Evolutionary conservation across 2,888 invertebrate genomes (phyloP), one percentile per base, ranked within the genome.

Genomic region (Pterostichus madidus): DNA sequence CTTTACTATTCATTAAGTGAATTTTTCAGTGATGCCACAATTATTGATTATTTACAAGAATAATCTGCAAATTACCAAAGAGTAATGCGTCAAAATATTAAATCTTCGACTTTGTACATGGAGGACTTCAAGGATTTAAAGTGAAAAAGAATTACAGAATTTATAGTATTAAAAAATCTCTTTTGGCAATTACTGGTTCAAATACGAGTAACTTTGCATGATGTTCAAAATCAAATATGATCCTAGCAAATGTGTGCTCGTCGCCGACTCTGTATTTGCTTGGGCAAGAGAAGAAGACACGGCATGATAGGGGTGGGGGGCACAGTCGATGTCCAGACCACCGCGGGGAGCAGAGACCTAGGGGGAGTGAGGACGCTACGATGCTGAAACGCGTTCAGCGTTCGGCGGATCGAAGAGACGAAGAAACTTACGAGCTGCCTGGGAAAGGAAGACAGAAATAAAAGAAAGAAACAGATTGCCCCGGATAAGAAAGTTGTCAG

Each of bases 401-500:
- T 39, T 39, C 39, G 39, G 39, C 24, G 83, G 79, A 80, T 83
- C 80, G 83, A 75, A 73, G 75, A 68, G 68, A 83, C 49, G 73
- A 80, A 56, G 77, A 83, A 82, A 83, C 77, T 83, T 83, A 83
- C 77, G 83, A 83, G 76, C 77, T 68, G 76, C 32, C 83, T 76
- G 52, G 64, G 52, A 49, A 53, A 85, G 85, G 86, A 87, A 87
- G 87, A 87, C 86, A 86, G 87, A 89, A 89, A 89, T 89, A 89
- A 89, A 89, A 88, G 88, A 88, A 89, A 87, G 88, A 88, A 89
- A 90, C 89, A 89, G 89, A 90, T 90, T 89, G 89, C 88, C 86
- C 86, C 85, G 89, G 89, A 90, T 90, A 90, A 89, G 89, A 89
- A 89, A 89, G 88, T 89, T 90, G 90, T 90, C 90, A 90, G 90